Conservation (phyloP, 2,888 invertebrate species). For the Rhogogaster chlorosoma region DNA sequence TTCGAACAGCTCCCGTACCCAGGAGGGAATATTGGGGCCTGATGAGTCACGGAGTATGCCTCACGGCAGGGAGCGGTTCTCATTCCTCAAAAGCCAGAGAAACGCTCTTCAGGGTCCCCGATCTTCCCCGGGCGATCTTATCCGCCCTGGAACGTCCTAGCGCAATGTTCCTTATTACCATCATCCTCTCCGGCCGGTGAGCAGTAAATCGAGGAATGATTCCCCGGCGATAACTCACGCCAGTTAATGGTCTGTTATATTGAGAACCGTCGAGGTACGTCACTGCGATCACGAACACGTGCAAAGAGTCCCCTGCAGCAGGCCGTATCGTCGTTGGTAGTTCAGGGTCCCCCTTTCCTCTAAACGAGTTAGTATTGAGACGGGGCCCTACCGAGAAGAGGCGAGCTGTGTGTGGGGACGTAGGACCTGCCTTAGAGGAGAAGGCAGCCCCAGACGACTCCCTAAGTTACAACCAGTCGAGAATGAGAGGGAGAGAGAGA, state of each 20-base stretch:
- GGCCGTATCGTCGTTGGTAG: slow-evolving; percentile 67
- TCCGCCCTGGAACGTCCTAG: no score
- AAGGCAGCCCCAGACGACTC: slow-evolving; percentile 56
- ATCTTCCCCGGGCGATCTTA: no score
- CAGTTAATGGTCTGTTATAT: slow-evolving; percentile 16
- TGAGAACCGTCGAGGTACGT: slow-evolving; percentile 65
- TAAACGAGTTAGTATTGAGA: slow-evolving; percentile 74
- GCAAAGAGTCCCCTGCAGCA: slow-evolving; percentile 60
- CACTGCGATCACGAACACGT: slow-evolving; percentile 77
- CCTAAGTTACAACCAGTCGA: slow-evolving; percentile 66
- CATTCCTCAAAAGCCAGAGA: slow-evolving; percentile 52
- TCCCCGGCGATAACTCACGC: not conserved
- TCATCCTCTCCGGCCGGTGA: not conserved
- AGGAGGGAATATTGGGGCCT: slow-evolving; percentile 75
- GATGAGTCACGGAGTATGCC: slow-evolving; percentile 77
- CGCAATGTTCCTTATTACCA: not conserved
- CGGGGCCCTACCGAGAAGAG: slow-evolving; percentile 58
- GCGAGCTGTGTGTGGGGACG: slow-evolving; percentile 71
- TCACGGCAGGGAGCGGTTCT: slow-evolving; percentile 74
- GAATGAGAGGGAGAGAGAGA: slow-evolving; percentile 46
- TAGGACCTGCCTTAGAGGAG: slow-evolving; percentile 66
- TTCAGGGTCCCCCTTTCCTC: slow-evolving; percentile 69
- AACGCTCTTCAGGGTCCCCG: not conserved
- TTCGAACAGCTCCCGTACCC: slow-evolving; percentile 73
- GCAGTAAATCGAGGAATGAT: slow-evolving; percentile 2